Base-by-base conservation (phyloP, 2,888 invertebrate species). In the Cordilura impudica region DNA sequence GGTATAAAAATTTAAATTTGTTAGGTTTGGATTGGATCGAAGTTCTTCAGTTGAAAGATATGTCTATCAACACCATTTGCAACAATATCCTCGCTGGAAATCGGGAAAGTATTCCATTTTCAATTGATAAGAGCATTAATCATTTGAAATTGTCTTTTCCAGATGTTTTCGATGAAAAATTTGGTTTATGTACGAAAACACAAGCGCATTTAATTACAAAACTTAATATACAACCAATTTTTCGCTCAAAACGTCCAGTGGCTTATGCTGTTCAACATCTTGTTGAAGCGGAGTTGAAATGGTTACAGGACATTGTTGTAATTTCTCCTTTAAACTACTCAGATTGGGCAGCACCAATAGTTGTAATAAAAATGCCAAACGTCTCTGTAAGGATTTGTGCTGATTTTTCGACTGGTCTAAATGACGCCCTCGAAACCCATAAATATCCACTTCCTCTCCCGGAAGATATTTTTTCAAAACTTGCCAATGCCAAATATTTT, bases 381-480 rank as follows among this genome's bases (percentile, higher is more conserved):
- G n/a, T n/a, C n/a, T n/a, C n/a, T n/a, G 81, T 81, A n/a, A n/a
- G n/a, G 18, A 69, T 81, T 19, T 80, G 77, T 31, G 81, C 61
- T 7, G 78, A 81, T 71, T 81, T 81, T 63, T 81, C 81, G 5
- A 83, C 81, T 2, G 82, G 81, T 1, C n/a, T 81, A 0, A 81
- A 82, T 45, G 54, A 70, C 12, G 29, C 51, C 1, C 35, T 80
- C 2, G 80, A 82, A 69, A 39, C 63, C 2, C 74, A 83, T 61
- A 65, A 26, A n/a, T n/a, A n/a, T n/a, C n/a, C n/a, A n/a, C n/a
- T n/a, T n/a, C n/a, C n/a, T n/a, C n/a, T n/a, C n/a, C n/a, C n/a
- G n/a, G n/a, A n/a, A n/a, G n/a, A n/a, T n/a, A n/a, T n/a, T n/a
- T n/a, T n/a, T n/a, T n/a, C n/a, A n/a, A n/a, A n/a, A n/a, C n/a